These are phyloP conservation scores for Oncorhynchus kisutch DNA, from an alignment of 2,113 vertebrate species.

Conservation along the genomic window DNA sequence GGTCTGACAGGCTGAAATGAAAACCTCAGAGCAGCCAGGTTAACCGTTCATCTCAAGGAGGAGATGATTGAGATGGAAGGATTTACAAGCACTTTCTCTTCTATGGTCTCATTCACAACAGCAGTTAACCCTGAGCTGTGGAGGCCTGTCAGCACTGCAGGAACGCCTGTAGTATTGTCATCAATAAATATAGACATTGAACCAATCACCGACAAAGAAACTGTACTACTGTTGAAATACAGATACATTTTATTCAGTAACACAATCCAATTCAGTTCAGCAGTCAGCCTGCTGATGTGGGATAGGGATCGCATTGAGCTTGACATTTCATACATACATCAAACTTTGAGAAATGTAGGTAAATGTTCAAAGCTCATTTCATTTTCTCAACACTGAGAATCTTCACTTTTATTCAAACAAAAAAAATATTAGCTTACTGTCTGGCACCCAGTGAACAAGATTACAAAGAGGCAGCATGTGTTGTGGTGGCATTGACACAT, in stretches of 20 bases:
- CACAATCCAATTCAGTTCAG: constrained; percentile 47
- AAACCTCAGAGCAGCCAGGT: constrained; percentile 48
- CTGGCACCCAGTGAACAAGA: constrained; percentile 33
- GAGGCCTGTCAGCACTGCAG: no score
- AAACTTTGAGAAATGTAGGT: constrained; percentile 13
- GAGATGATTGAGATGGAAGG: no score
- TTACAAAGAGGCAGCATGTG: constrained; percentile 46
- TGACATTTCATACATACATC: constrained; percentile 4
- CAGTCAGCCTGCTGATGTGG: constrained; percentile 39
- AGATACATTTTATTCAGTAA: constrained; percentile 58
- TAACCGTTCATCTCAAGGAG: constrained; percentile 59
- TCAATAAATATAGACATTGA: background rate
- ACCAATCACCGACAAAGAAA: background rate
- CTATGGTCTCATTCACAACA: no score
- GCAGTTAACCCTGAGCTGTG: no score
- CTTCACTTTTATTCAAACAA: constrained; percentile 18
- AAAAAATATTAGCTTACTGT: constrained; percentile 21
- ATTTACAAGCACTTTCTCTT: no score
- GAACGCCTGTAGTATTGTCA: background rate
- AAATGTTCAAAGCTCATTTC: constrained; percentile 22
- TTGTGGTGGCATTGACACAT: constrained; percentile 44
- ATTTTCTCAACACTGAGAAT: background rate
- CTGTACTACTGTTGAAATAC: constrained; percentile 26
- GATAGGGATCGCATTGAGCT: constrained; percentile 31
- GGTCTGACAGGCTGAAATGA: constrained; percentile 19